Conservation (phyloP, 2,888 invertebrate genomes). For the Dryomyza anilis region DNA sequence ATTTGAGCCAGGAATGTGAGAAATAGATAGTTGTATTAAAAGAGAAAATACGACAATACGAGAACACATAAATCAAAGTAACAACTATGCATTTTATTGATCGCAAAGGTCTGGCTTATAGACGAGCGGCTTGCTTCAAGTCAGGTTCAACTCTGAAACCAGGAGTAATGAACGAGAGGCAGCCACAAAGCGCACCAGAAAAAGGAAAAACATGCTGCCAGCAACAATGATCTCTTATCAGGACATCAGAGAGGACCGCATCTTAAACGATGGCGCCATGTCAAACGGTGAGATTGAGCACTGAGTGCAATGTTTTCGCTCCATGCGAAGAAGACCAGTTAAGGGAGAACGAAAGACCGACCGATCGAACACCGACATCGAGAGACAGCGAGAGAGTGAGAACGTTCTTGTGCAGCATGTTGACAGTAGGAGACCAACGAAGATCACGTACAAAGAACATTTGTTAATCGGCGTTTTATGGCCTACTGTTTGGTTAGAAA, state of each 20-base stretch:
- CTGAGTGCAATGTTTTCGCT: slow-evolving; percentile 2
- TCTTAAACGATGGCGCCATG: slow-evolving; percentile 62
- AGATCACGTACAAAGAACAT: slow-evolving; percentile 7
- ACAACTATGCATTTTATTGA: no score
- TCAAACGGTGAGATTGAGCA: slow-evolving; percentile 57
- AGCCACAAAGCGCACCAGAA: not conserved
- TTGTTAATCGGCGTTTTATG: slow-evolving; percentile 21
- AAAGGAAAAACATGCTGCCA: not conserved
- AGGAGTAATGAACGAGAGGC: not conserved
- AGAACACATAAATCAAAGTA: no score
- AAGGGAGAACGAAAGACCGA: not conserved
- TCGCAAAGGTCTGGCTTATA: no score
- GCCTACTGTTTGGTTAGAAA: slow-evolving; percentile 18
- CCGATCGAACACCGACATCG: not conserved
- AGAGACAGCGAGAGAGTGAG: not conserved
- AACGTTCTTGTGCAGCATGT: not conserved
- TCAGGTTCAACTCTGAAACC: not conserved
- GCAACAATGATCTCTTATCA: slow-evolving; percentile 47
- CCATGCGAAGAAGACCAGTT: not conserved
- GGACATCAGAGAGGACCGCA: slow-evolving; percentile 60
- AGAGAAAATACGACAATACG: no score
- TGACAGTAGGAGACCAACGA: not conserved
- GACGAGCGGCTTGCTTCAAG: no score
- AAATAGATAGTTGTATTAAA: no score
- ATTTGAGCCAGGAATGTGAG: no score